These are phyloP conservation scores for Papilio protenor DNA, from an alignment of 2,888 invertebrate species.

Conservation along the genomic window DNA sequence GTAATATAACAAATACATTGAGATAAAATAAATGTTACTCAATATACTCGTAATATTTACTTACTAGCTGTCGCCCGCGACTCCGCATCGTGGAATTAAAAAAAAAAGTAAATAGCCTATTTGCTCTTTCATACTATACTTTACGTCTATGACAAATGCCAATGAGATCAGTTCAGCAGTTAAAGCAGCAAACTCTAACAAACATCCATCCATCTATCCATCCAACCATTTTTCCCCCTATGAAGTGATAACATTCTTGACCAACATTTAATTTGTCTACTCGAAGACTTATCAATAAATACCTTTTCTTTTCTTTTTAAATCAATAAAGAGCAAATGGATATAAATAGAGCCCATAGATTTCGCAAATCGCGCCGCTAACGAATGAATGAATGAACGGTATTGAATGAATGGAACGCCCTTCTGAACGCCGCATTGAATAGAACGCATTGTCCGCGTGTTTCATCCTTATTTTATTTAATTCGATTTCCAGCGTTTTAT, in stretches of 20 bases:
- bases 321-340: slow-evolving; percentile 22
- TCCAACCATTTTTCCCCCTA: not conserved
- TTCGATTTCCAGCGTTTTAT: slow-evolving; percentile 15
- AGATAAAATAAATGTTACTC: too few relatives aligned
- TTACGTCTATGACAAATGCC: too few relatives aligned
- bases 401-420: slow-evolving; percentile 24
- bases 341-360: slow-evolving; percentile 11
- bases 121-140: too few relatives aligned
- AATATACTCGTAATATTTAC: too few relatives aligned
- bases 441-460: slow-evolving; percentile 22
- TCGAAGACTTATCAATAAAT: not conserved
- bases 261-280: not conserved
- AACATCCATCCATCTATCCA: too few relatives aligned
- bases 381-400: slow-evolving; percentile 28
- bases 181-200: too few relatives aligned
- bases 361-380: slow-evolving; percentile 12
- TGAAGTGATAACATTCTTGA: not conserved
- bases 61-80: too few relatives aligned
- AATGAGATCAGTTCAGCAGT: too few relatives aligned
- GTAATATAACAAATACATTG: too few relatives aligned
- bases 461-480: slow-evolving; percentile 22
- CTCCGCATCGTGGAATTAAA: too few relatives aligned
- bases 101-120: too few relatives aligned
- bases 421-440: slow-evolving; percentile 19
- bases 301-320: not conserved